Percentiles rank a stretch among this genome's conserved stretches.
Conservation (phyloP, 2,888 invertebrate species). For the Agelastica alni region DNA sequence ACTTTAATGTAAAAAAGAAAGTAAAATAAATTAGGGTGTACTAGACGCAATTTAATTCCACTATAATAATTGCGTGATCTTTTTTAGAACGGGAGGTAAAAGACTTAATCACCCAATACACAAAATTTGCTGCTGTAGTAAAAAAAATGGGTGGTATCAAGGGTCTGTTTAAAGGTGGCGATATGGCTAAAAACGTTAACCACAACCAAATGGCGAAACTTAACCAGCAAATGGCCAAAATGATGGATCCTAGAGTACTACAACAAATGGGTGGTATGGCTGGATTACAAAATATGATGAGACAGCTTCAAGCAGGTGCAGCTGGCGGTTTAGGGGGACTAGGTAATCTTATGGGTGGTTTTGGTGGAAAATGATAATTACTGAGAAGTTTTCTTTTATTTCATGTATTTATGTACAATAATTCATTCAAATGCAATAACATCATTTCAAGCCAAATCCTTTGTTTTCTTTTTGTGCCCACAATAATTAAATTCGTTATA, state of each 20-base stretch:
- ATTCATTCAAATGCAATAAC: too few species aligned
- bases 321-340: slow-evolving; percentile 60
- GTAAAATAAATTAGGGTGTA: too few species aligned
- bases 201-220: slow-evolving; percentile 98
- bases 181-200: slow-evolving; percentile 98
- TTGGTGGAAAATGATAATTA: slow-evolving; percentile 58
- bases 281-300: slow-evolving; percentile 97
- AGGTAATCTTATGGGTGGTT: slow-evolving; percentile 64
- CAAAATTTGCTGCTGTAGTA: slow-evolving; percentile 98
- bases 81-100: slow-evolving; percentile 84
- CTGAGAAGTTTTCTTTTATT: slow-evolving; percentile 14
- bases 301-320: slow-evolving; percentile 77
- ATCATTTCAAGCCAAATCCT: too few species aligned
- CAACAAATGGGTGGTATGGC: slow-evolving; percentile 98
- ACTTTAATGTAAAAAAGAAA: too few species aligned
- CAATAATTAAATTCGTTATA: too few species aligned
- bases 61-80: background rate
- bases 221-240: slow-evolving; percentile 99
- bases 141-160: slow-evolving; percentile 99
- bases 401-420: background rate
- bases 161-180: slow-evolving; percentile 97
- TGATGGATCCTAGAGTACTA: slow-evolving; percentile 98
- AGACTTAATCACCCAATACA: slow-evolving; percentile 96
- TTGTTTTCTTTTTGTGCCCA: too few species aligned
- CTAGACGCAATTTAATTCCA: too few species aligned